phyloP scores from a whole-genome alignment of 2,888 invertebrate species.

The Teinopalpus imperialis region DNA sequence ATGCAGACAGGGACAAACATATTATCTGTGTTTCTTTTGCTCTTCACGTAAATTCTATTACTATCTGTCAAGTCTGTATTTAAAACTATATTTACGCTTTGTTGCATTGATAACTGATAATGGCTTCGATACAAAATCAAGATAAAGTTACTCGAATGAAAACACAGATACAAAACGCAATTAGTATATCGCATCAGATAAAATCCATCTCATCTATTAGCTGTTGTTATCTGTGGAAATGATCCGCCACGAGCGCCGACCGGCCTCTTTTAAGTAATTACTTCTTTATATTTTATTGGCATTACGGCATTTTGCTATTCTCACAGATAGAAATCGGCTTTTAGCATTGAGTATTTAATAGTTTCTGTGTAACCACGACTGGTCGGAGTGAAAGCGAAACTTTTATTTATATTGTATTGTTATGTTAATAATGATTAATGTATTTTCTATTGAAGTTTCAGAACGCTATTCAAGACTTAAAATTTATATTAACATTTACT shows the following conservation, averaged over 20 bases:
- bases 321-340: slow-evolving; percentile 31
- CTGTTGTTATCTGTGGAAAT: slow-evolving; percentile 47
- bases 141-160: slow-evolving; percentile 38
- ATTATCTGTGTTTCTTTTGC: too few relatives aligned
- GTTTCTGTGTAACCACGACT: not conserved
- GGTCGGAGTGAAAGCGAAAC: not conserved
- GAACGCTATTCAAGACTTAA: too few relatives aligned
- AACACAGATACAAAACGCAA: slow-evolving; percentile 57
- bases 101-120: slow-evolving; percentile 22
- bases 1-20: too few relatives aligned
- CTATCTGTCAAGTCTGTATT: too few relatives aligned
- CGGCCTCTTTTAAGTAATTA: slow-evolving; percentile 43
- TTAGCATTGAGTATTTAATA: slow-evolving; percentile 12
- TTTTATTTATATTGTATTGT: not conserved
- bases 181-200: slow-evolving; percentile 62
- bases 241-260: slow-evolving; percentile 37
- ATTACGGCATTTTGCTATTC: slow-evolving; percentile 34
- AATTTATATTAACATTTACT: too few relatives aligned
- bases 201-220: slow-evolving; percentile 57
- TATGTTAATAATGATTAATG: not conserved
- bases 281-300: slow-evolving; percentile 48
- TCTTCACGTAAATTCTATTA: too few relatives aligned
- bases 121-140: slow-evolving; percentile 26
- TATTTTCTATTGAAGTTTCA: too few relatives aligned
- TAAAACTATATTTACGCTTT: too few relatives aligned